Base-by-base conservation (phyloP, 1,140 invertebrate genomes). In the Ceratosolen fusciceps region DNA sequence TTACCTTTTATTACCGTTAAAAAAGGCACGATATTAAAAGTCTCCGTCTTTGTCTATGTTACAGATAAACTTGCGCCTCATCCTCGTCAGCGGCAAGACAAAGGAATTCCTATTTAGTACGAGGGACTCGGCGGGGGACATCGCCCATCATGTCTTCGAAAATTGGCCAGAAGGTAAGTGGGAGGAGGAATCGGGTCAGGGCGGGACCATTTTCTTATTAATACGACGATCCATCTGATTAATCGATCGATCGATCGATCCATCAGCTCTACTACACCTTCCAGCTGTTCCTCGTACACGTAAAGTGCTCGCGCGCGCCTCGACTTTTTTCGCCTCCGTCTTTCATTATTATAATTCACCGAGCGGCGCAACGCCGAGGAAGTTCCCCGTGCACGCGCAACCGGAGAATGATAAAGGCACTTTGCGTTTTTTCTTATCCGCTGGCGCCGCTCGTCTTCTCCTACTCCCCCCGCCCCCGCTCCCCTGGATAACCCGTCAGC, bases 21-120 rank as follows among this genome's bases (percentile, higher is more conserved):
- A 4, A 65, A 65, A n/a, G 34, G 31, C 5, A 19, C 34, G 19
- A 65, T 37, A 37, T 65, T 37, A 65, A 71, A 71, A 52, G 68
- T 24, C 0, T 0, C 43, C 43, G n/a, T 24, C 80, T 71, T 84
- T 83, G 81, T 86, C 80, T 89, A 81, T 88, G 82, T 95, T 94
- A 37, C 94, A 97, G 98, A 98, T 99, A 88, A 99, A 99, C 91
- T 92, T 99, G 87, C 94, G 97, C 86, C 93, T 99, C 88, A 99
- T 99, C 87, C 93, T 99, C 86, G 98, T 99, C 86, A 98, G 96
- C 90, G 98, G 98, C 80, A 98, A 99, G 92, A 99, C 98, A 90
- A 98, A 98, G 93, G 98, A 99, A 93, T 99, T 98, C 92, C 93
- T 98, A 88, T 99, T 99, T 92, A 96, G 94, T 88, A 96, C 98